Percentiles rank a stretch among this genome's conserved stretches.
These are phyloP conservation scores for Phalacrocorax carbo DNA, from an alignment of 2,113 vertebrate genomes.

Conservation along the genomic window DNA sequence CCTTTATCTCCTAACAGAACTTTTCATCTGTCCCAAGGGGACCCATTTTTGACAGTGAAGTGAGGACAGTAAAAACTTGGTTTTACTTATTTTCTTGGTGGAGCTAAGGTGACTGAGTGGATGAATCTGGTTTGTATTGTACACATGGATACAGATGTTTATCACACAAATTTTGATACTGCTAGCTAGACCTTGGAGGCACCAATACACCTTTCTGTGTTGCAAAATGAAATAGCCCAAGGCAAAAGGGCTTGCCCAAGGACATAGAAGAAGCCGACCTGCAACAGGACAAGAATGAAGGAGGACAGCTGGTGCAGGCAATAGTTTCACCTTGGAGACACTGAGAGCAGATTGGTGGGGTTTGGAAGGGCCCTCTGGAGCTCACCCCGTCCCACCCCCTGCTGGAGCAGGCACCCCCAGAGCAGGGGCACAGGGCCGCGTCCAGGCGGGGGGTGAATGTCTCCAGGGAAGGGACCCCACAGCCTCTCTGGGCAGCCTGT, in stretches of 20 bases:
- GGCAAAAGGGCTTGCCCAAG: not conserved
- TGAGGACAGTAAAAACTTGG: not conserved
- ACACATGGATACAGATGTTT: fast-evolving
- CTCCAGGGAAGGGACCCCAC: too few relatives aligned
- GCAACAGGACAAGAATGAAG: not conserved
- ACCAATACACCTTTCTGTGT: not conserved
- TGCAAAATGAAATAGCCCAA: not conserved
- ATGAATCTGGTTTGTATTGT: not conserved
- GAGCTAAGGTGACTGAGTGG: not conserved
- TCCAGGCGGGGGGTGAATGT: too few relatives aligned
- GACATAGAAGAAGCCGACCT: not conserved
- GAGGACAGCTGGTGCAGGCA: not conserved
- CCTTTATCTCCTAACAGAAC: not conserved
- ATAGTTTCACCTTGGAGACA: not conserved
- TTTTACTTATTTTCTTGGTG: not conserved
- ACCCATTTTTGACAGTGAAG: not conserved
- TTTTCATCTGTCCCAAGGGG: not conserved
- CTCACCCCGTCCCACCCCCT: too few relatives aligned
- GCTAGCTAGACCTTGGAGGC: not conserved
- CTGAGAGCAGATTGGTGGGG: fast-evolving
- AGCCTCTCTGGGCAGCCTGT: too few relatives aligned
- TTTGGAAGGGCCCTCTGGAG: too few relatives aligned
- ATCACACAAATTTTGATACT: not conserved
- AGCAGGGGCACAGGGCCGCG: too few relatives aligned
- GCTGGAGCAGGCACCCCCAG: too few relatives aligned